Base-by-base conservation (phyloP, 2,113 vertebrate genomes). In the Dolichallabes microphthalmus region DNA sequence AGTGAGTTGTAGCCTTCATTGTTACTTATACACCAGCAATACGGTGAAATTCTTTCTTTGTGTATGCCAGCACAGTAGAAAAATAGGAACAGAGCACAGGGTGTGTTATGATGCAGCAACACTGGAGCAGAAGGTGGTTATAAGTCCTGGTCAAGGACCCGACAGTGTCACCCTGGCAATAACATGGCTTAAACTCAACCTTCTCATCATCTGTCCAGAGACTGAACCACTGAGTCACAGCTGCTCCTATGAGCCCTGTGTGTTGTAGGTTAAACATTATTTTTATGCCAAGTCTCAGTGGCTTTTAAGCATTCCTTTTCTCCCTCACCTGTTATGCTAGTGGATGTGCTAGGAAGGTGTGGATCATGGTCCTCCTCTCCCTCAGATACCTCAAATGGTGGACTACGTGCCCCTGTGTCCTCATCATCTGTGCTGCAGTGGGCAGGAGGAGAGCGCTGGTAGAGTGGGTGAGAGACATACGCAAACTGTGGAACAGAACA, bases 361-460 rank as follows among this genome's bases (percentile, higher is more conserved):
- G 95, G 93, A 82, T 93, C 91, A 52, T 92, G 91, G 2, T 96
- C 96, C 35, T 90, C 87, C 66, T 97, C 96, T 50, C 96, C 96
- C 5, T 97, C 96, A 6, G 96, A 97, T 13, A 97, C 96, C 88
- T 97, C 96, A 87, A 97, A 58, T 0, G 96, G 96, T 1, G 96
- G 96, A 53, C 95, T 97, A 80, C 94, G 95, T 61, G 95, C 92
- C 85, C 96, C 95, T 0, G 93, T 90, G 53, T 96, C 95, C 79
- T 96, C 96, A 61, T 96, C 96, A 1, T 97, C 96, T 6, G 96
- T 95, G 89, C 96, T 96, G 89, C 93, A 95, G 88, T 94, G 94
- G 0, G 88, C 91, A 9, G 94, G 91, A 90, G 95, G 89, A 1
- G 93, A 91, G 83, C 95, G 96, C 1, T 90, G 90, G 82, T 94